Percentiles rank a stretch among this genome's conserved stretches.
These are phyloP conservation scores for Balanococcus diminutus DNA, from an alignment of 2,888 invertebrate species.

Conservation along the genomic window DNA sequence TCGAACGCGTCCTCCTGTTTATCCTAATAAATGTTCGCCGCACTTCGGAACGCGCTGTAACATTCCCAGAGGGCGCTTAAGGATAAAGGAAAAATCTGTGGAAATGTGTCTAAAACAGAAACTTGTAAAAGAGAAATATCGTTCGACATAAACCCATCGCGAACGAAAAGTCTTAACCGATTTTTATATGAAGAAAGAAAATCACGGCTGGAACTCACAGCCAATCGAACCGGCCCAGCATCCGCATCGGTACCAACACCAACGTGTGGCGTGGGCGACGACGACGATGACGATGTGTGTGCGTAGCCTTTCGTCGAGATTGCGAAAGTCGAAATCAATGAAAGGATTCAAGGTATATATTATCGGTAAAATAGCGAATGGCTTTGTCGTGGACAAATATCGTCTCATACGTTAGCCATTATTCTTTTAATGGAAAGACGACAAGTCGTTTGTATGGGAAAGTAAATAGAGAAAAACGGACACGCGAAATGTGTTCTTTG, in stretches of 20 bases:
- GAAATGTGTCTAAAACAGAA: conserved; percentile 48
- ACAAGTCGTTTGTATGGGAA: conserved; percentile 49
- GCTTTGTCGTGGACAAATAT: conserved; percentile 49
- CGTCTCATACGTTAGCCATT: conserved; percentile 50
- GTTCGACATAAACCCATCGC: conserved; percentile 38
- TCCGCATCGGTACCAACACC: background rate
- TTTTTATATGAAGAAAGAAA: conserved; percentile 23
- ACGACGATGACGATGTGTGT: background rate
- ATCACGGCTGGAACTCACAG: background rate
- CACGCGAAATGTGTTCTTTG: conserved; percentile 24
- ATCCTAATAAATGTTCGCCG: conserved; percentile 39
- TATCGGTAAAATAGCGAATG: conserved; percentile 50
- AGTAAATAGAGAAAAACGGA: conserved; percentile 49
- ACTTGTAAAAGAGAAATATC: conserved; percentile 34
- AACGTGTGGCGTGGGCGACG: background rate
- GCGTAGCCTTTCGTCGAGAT: background rate
- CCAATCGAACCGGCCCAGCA: background rate
- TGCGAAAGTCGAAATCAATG: conserved; percentile 29
- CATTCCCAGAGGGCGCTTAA: conserved; percentile 34
- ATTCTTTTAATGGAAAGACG: conserved; percentile 51
- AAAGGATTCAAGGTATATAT: conserved; percentile 45
- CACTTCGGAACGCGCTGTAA: conserved; percentile 11
- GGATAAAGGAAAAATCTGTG: conserved; percentile 38
- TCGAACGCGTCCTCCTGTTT: conserved; percentile 42
- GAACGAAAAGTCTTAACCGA: conserved; percentile 34